Evolutionary conservation across 2,797 vertebrate genomes (phyloP).

Genomic region (Naso thynnoides): DNA sequence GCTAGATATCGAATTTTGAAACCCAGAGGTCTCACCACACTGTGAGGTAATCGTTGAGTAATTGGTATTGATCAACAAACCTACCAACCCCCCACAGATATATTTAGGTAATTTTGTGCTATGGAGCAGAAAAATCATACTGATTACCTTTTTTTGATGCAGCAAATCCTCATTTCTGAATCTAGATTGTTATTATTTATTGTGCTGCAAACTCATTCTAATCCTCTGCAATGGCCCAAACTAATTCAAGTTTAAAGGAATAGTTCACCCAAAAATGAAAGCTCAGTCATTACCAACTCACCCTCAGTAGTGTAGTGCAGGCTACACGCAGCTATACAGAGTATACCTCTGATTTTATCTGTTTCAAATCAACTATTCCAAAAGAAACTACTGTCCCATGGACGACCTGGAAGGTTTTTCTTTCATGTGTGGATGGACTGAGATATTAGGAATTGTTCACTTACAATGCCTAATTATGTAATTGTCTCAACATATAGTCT

Average conservation of each 20-base stretch:
- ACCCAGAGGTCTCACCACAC: conserved; percentile 43
- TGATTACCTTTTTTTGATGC: conserved; percentile 48
- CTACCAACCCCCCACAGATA: conserved; percentile 45
- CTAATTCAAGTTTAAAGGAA: conserved; percentile 36
- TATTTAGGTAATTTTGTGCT: conserved; percentile 43
- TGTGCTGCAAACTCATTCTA: background rate
- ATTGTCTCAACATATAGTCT: too few species aligned
- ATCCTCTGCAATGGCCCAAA: background rate
- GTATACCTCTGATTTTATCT: too few species aligned
- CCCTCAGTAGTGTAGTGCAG: too few species aligned
- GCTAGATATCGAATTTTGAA: conserved; percentile 45
- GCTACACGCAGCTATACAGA: too few species aligned
- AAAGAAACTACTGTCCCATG: too few species aligned
- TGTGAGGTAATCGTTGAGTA: conserved; percentile 56
- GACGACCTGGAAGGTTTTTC: too few species aligned
- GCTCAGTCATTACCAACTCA: too few species aligned
- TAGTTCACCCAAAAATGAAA: too few species aligned
- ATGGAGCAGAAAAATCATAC: conserved; percentile 14
- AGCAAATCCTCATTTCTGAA: conserved; percentile 32
- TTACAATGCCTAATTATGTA: too few species aligned
- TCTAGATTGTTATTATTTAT: conserved; percentile 20
- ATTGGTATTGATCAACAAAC: conserved; percentile 65
- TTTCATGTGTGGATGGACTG: too few species aligned
- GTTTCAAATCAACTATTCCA: too few species aligned
- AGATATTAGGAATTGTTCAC: too few species aligned